Evolutionary conservation across 1,140 invertebrate species (phyloP).

Genomic region (honey bee (Apis mellifera)): DNA sequence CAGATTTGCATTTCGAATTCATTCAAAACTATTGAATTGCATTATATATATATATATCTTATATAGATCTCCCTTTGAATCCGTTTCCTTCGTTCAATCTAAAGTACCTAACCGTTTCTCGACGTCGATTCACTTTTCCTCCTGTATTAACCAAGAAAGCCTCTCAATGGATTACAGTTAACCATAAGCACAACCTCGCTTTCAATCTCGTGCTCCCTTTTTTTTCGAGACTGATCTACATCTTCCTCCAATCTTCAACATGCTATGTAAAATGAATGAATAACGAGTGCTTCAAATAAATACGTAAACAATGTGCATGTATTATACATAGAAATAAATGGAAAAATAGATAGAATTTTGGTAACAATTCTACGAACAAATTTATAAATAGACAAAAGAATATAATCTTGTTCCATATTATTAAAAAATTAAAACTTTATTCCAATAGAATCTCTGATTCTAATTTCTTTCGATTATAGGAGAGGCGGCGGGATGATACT

Average conservation of each 20-base stretch:
- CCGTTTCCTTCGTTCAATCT: not conserved
- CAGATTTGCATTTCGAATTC: no score
- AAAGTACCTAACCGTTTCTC: constrained; percentile 11
- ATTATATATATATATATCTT: not conserved
- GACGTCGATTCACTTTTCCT: constrained; percentile 29
- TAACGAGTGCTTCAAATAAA: constrained; percentile 2
- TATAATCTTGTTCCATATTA: no score
- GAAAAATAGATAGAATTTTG: no score
- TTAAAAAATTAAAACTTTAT: no score
- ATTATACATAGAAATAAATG: no score
- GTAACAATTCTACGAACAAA: no score
- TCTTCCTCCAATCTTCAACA: not conserved
- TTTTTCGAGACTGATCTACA: constrained; percentile 5
- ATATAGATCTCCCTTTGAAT: not conserved
- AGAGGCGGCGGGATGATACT: no score
- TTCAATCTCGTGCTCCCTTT: constrained; percentile 32
- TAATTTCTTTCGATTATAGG: no score
- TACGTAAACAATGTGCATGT: no score
- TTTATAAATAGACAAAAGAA: no score
- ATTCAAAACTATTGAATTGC: not conserved
- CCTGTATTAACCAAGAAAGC: constrained; percentile 1
- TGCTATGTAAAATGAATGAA: not conserved
- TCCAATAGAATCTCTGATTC: no score
- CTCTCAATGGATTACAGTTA: constrained; percentile 30
- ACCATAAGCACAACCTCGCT: constrained; percentile 26